Conservation (phyloP, 2,113 vertebrate genomes). For the Danio rerio region DNA sequence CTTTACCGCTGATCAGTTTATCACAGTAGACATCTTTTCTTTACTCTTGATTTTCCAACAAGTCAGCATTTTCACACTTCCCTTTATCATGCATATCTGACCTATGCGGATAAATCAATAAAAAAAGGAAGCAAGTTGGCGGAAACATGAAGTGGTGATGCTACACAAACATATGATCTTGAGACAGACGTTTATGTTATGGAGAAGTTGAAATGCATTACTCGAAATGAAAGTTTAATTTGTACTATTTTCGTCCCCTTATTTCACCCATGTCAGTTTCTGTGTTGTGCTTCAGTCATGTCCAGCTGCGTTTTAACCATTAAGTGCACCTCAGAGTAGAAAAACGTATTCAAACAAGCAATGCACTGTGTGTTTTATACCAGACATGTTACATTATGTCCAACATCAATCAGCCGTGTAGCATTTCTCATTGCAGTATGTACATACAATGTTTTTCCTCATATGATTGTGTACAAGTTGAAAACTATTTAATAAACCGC, state of each 20-base stretch:
- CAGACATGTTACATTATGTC: constrained; percentile 3
- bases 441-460: neutral
- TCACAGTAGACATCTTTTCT: neutral
- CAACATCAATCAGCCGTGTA: neutral
- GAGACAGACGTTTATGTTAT: neutral
- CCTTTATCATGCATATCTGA: neutral
- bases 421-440: neutral
- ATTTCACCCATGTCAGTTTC: neutral
- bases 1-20: too few species aligned
- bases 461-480: neutral
- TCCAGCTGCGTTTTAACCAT: neutral
- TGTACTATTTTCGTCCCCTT: neutral
- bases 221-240: neutral
- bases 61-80: neutral
- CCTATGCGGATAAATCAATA: neutral
- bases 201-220: neutral
- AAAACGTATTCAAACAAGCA: neutral
- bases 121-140: neutral
- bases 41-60: neutral
- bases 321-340: neutral
- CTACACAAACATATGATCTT: neutral
- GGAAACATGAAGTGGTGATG: neutral
- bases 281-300: neutral
- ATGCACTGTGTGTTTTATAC: neutral
- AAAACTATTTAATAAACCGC: neutral